phyloP scores from a whole-genome alignment of 2,797 vertebrate genomes.

The Pangasius sanitwongsei region DNA sequence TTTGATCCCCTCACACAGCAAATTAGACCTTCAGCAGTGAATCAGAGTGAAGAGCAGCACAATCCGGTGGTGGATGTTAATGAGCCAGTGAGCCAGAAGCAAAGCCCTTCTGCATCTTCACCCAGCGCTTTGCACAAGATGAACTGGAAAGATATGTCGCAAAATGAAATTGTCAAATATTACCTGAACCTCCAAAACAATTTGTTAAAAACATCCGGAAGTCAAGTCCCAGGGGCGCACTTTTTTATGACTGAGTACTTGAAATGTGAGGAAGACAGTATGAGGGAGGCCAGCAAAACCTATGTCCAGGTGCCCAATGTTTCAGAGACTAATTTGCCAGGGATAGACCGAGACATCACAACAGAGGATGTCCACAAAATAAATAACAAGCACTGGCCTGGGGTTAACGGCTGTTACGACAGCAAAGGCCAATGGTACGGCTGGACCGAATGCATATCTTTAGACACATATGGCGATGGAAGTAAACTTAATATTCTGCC shows the following conservation, averaged over 20 bases:
- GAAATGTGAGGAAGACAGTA: slow-evolving; percentile 83
- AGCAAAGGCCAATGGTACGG: slow-evolving; percentile 92
- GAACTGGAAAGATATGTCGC: slow-evolving; percentile 92
- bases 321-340: slow-evolving; percentile 80
- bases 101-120: slow-evolving; percentile 74
- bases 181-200: slow-evolving; percentile 93
- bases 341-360: slow-evolving; percentile 82
- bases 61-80: slow-evolving; percentile 68
- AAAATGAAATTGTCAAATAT: slow-evolving; percentile 91
- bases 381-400: slow-evolving; percentile 84
- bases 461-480: slow-evolving; percentile 88
- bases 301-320: slow-evolving; percentile 78
- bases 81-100: slow-evolving; percentile 78
- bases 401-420: slow-evolving; percentile 94
- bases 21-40: slow-evolving; percentile 83
- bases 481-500: slow-evolving; percentile 91
- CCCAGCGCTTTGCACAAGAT: slow-evolving; percentile 90
- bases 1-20: slow-evolving; percentile 90
- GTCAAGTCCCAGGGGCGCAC: slow-evolving; percentile 81
- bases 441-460: slow-evolving; percentile 94
- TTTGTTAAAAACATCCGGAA: slow-evolving; percentile 85
- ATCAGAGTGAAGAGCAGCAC: slow-evolving; percentile 72
- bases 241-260: slow-evolving; percentile 88
- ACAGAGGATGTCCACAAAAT: slow-evolving; percentile 81
- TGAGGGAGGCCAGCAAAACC: slow-evolving; percentile 77